Conservation (phyloP, 2,113 vertebrate genomes). For the Zingel zingel region DNA sequence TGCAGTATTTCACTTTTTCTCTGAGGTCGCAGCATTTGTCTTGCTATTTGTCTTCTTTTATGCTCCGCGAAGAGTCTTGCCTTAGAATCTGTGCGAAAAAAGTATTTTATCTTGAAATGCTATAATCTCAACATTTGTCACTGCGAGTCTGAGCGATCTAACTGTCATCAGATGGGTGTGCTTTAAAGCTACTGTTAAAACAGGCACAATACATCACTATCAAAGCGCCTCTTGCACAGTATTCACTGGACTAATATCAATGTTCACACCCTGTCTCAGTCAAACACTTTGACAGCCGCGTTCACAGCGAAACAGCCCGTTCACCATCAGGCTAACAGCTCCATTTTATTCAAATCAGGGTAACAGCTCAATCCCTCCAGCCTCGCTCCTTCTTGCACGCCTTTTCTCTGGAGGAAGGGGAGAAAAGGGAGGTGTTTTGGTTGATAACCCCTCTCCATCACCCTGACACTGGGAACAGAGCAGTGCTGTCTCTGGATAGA, state of each 20-base stretch:
- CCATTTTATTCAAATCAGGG: constrained; percentile 41
- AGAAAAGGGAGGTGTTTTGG: constrained; percentile 59
- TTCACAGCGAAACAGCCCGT: constrained; percentile 11
- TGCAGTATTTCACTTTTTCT: background rate
- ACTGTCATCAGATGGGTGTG: constrained; percentile 34
- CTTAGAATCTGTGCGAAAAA: constrained; percentile 11
- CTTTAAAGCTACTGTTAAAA: constrained; percentile 36
- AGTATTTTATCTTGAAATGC: constrained; percentile 35
- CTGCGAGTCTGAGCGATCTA: constrained; percentile 12
- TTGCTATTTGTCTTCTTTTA: background rate
- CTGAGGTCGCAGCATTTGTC: background rate
- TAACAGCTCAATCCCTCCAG: constrained; percentile 28
- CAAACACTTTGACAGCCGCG: constrained; percentile 28
- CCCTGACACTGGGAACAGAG: constrained; percentile 48
- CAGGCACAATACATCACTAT: constrained; percentile 41
- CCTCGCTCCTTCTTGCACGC: constrained; percentile 57
- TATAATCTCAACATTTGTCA: constrained; percentile 44
- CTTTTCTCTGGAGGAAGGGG: constrained; percentile 45
- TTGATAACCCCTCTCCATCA: constrained; percentile 77
- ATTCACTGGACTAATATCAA: constrained; percentile 30
- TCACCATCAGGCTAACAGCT: constrained; percentile 34
- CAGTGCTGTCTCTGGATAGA: constrained; percentile 37
- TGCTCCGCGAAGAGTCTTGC: background rate
- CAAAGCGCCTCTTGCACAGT: constrained; percentile 2
- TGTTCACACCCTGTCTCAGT: constrained; percentile 7